A percentile compares a stretch with the other conserved stretches of the same genome.
Conservation (phyloP, 2,888 invertebrate genomes). For the Tricholauxania praeusta region DNA sequence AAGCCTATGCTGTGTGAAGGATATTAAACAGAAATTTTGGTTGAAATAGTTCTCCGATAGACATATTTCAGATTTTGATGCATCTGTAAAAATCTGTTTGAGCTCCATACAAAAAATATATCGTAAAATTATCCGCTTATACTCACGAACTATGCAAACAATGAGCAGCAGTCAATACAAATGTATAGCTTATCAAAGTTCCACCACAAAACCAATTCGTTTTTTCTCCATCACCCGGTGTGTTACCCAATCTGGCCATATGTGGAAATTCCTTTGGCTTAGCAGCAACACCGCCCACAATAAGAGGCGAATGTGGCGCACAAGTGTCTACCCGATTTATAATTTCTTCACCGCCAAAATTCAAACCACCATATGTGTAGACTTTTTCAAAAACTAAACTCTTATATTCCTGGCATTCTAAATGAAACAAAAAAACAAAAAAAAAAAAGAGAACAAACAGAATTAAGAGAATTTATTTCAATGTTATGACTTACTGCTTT, state of each 20-base stretch:
- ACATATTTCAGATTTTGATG: too few relatives aligned
- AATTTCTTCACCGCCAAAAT: conserved; percentile 49
- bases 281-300: conserved; percentile 57
- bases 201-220: conserved; percentile 60
- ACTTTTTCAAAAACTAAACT: conserved; percentile 52
- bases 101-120: too few relatives aligned
- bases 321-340: conserved; percentile 53
- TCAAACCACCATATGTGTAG: conserved; percentile 50
- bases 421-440: too few relatives aligned
- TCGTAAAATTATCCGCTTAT: neutral
- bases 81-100: too few relatives aligned
- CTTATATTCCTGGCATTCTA: conserved; percentile 53
- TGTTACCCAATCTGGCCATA: conserved; percentile 56
- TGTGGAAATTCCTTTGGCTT: conserved; percentile 61
- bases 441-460: too few relatives aligned
- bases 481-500: too few relatives aligned
- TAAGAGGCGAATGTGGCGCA: conserved; percentile 65
- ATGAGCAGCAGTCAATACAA: conserved; percentile 72
- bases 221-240: conserved; percentile 49
- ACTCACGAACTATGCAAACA: conserved; percentile 61
- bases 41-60: too few relatives aligned
- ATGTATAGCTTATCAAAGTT: conserved; percentile 53
- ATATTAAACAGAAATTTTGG: too few relatives aligned
- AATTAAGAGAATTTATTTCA: too few relatives aligned
- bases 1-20: too few relatives aligned